phyloP scores from a whole-genome alignment of 1,140 invertebrate genomes.

The Sesamia nonagrioides region DNA sequence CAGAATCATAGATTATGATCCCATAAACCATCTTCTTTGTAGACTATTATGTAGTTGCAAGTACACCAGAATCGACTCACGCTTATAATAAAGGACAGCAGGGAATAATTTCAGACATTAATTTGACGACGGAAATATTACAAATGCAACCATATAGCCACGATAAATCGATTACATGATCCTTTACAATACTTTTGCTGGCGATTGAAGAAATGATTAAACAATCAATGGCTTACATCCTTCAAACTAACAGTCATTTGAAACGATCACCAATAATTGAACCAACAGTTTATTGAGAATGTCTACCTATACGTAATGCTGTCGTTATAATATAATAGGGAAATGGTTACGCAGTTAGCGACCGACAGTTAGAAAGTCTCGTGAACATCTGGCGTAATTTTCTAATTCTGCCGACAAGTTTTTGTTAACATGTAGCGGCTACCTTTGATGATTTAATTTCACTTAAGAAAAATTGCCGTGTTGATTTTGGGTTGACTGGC shows the following conservation, averaged over 20 bases:
- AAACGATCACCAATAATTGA: conserved; percentile 42
- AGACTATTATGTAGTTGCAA: no score
- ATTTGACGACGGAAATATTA: background rate
- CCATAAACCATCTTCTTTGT: no score
- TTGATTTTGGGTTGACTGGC: background rate
- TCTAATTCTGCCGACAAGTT: conserved; percentile 59
- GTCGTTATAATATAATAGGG: conserved; percentile 68
- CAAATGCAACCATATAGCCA: background rate
- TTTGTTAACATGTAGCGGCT: conserved; percentile 40
- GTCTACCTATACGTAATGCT: conserved; percentile 58
- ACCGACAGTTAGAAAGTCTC: conserved; percentile 66
- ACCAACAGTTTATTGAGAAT: conserved; percentile 37
- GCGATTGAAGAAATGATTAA: background rate
- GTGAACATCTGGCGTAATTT: conserved; percentile 68
- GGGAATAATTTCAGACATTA: no score
- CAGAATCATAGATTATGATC: no score
- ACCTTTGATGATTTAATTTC: conserved; percentile 19
- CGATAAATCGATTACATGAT: conserved; percentile 1
- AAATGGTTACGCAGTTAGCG: conserved; percentile 71
- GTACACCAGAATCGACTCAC: no score
- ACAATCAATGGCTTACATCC: background rate
- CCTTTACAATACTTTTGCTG: background rate
- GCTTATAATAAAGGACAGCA: no score
- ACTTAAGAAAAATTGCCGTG: background rate
- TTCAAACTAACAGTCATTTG: conserved; percentile 6